Evolutionary conservation across 2,888 invertebrate genomes (phyloP), one percentile per base, ranked within the genome.

Genomic region (Itoplectis maculator): DNA sequence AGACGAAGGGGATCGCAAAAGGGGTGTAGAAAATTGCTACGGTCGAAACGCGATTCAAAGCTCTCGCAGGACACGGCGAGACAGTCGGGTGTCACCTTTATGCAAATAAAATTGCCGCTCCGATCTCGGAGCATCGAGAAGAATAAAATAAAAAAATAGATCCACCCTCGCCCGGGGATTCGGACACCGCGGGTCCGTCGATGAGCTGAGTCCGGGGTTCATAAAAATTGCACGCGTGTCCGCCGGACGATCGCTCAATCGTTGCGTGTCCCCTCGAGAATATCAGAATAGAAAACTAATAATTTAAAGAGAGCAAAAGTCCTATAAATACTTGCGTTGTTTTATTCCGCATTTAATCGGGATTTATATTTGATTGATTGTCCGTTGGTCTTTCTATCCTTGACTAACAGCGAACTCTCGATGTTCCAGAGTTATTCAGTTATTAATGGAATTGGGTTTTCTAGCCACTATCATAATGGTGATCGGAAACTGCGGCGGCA

Each of bases 61-160:
- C 23, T 40, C 23, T 18, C 40, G 20, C 13, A 42, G 45, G 18
- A 6, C 6, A n/a, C 9, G n/a, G n/a, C n/a, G 9, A 18, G 20
- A 11, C 18, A 15, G 37, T 35, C 8, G 37, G 37, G 15, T 45
- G 23, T 65, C 4, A 35, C 15, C n/a, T 29, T 66, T 66, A 42
- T 66, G 35, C 29, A 35, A 49, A 66, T 49, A 47, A 66, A 66
- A 47, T 7, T n/a, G 29, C 20, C 29, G 47, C 47, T 45, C 29
- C 23, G 23, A 20, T 18, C 29, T 13, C n/a, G 29, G 23, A 13
- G 0, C 9, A 54, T 29, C 29, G 29, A 29, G 5, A 29, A 29
- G 5, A 29, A 29, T 5, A 5, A 29, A 29, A 3, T 2, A 29
- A 29, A 29, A 29, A 29, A 29, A 29, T 29, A 5, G 29, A 29